phyloP scores from a whole-genome alignment of 1,140 invertebrate species.

The Episyrphus balteatus region DNA sequence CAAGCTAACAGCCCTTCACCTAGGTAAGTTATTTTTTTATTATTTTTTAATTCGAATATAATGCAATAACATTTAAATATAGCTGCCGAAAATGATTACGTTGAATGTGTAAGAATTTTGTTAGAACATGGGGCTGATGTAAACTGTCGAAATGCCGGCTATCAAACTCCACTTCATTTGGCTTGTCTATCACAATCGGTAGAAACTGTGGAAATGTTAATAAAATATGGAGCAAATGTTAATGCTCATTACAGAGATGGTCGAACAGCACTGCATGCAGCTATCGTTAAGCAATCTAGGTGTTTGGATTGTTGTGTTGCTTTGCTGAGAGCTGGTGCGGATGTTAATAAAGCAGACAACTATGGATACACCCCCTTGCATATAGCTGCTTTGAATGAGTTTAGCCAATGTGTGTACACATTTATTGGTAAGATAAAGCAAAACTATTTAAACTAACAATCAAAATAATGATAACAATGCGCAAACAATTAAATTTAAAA shows the following conservation, averaged over 20 bases:
- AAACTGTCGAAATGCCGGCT: constrained; percentile 53
- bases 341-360: constrained; percentile 63
- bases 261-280: constrained; percentile 64
- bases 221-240: constrained; percentile 49
- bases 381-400: constrained; percentile 74
- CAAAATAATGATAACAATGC: too few species aligned
- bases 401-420: constrained; percentile 60
- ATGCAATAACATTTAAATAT: neutral
- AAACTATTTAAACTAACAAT: too few species aligned
- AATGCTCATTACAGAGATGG: constrained; percentile 55
- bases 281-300: constrained; percentile 62
- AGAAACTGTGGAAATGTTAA: constrained; percentile 56
- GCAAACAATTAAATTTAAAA: too few species aligned
- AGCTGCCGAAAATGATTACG: constrained; percentile 66
- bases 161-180: constrained; percentile 67
- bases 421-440: constrained; percentile 46
- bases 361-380: constrained; percentile 74
- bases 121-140: constrained; percentile 58
- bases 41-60: neutral
- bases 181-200: constrained; percentile 62
- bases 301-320: constrained; percentile 57
- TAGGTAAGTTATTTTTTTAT: constrained; percentile 36
- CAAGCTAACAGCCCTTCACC: constrained; percentile 63
- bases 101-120: constrained; percentile 56
- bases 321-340: constrained; percentile 54